Conservation (phyloP, 2,888 invertebrate genomes). For the Drosophila putrida region DNA sequence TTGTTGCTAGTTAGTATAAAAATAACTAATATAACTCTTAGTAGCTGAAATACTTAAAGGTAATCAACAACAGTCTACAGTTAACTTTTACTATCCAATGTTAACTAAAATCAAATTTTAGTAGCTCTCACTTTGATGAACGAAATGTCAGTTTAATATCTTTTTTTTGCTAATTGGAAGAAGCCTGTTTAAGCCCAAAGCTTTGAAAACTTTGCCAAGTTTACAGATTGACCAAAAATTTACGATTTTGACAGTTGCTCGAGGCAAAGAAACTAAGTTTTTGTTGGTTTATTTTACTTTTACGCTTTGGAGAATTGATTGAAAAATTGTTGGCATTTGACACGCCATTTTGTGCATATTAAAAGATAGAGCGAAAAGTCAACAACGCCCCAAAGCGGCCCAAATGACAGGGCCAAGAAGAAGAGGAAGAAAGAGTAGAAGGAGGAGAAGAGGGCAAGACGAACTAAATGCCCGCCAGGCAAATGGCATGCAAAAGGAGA, state of each 20-base stretch:
- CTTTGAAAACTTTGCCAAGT: constrained; percentile 1
- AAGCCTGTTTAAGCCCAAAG: constrained; percentile 1
- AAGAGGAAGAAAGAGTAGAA: constrained; percentile 15
- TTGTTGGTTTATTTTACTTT: constrained; percentile 19
- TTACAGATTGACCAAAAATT: constrained; percentile 8
- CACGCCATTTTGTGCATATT: constrained; percentile 78
- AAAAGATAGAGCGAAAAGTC: constrained; percentile 76
- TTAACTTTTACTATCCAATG: too few species aligned
- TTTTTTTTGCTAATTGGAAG: constrained; percentile 12
- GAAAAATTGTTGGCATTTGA: constrained; percentile 74
- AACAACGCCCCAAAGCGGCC: constrained; percentile 58
- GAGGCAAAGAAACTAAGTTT: constrained; percentile 19
- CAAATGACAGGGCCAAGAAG: constrained; percentile 3
- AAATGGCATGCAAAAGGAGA: constrained; percentile 44
- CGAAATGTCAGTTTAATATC: constrained; percentile 3
- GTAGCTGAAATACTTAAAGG: too few species aligned
- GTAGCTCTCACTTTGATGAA: constrained; percentile 6
- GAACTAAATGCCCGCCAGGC: constrained; percentile 29
- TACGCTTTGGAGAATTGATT: constrained; percentile 66
- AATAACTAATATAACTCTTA: too few species aligned
- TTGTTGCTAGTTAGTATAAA: too few species aligned
- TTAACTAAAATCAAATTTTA: background rate
- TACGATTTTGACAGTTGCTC: constrained; percentile 44
- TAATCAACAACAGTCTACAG: too few species aligned
- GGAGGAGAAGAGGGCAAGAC: background rate